Conservation (phyloP, 2,888 invertebrate species). For the Aphodius sticticus region DNA sequence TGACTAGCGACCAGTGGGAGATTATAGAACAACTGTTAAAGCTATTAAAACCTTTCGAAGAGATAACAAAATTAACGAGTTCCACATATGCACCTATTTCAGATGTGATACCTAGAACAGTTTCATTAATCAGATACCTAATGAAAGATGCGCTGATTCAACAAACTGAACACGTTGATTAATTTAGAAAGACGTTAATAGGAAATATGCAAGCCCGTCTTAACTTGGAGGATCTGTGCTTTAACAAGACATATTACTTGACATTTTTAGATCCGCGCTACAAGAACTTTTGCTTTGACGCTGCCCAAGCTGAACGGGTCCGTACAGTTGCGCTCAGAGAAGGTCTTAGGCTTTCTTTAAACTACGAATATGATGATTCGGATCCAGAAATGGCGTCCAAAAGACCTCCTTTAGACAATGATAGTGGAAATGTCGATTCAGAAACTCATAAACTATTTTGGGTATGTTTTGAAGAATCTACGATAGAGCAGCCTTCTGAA, state of each 20-base stretch:
- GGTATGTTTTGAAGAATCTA: background rate
- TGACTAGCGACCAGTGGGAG: too few relatives aligned
- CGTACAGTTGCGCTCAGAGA: background rate
- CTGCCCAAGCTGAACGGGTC: background rate
- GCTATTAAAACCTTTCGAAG: too few relatives aligned
- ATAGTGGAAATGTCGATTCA: too few relatives aligned
- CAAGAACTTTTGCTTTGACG: background rate
- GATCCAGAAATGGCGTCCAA: slow-evolving; percentile 5
- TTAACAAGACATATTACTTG: too few relatives aligned
- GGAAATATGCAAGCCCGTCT: too few relatives aligned
- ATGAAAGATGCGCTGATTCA: slow-evolving; percentile 9
- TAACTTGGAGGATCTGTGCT: too few relatives aligned
- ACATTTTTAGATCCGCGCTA: background rate
- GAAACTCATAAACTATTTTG: too few relatives aligned
- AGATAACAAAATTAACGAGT: too few relatives aligned
- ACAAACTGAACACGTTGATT: slow-evolving; percentile 12
- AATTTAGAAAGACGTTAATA: slow-evolving; percentile 10
- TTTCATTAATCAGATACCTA: background rate
- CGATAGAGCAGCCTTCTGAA: slow-evolving; percentile 10
- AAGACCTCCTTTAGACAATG: background rate
- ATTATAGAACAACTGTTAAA: too few relatives aligned
- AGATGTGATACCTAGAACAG: slow-evolving; percentile 5
- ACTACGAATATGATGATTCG: slow-evolving; percentile 5
- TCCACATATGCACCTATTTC: too few relatives aligned
- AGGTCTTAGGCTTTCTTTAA: too few relatives aligned